phyloP scores from a whole-genome alignment of 2,797 vertebrate species.

The Enteromius mattozi region DNA sequence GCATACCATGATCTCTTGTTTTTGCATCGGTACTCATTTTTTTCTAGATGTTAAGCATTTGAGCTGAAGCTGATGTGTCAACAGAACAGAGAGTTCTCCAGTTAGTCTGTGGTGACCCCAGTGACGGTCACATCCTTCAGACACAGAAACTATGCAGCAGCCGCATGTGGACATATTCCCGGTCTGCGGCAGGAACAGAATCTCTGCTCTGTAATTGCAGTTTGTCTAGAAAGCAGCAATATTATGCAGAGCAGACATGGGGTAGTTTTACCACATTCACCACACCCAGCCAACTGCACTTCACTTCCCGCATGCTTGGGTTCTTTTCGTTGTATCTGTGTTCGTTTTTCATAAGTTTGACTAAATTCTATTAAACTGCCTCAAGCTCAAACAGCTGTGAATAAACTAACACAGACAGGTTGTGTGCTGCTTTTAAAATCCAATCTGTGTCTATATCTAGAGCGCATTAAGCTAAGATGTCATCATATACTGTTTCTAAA shows the following conservation, averaged over 20 bases:
- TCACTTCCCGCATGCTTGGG: constrained; percentile 43
- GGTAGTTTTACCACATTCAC: constrained; percentile 65
- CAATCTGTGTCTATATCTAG: not conserved
- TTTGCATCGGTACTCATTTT: not conserved
- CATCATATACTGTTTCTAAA: constrained; percentile 4
- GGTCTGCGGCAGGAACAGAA: constrained; percentile 46
- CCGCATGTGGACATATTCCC: constrained; percentile 62
- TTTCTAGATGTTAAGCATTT: not conserved
- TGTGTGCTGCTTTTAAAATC: not conserved
- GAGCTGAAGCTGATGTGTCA: constrained; percentile 13
- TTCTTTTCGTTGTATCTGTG: constrained; percentile 5
- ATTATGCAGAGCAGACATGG: constrained; percentile 62
- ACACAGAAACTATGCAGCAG: constrained; percentile 44
- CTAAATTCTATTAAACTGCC: not conserved
- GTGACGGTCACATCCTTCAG: constrained; percentile 61
- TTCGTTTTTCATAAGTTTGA: not conserved
- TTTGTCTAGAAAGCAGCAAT: constrained; percentile 58
- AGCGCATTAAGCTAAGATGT: not conserved
- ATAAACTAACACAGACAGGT: not conserved
- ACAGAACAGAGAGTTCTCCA: constrained; percentile 20
- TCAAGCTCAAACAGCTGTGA: not conserved
- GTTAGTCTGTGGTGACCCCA: constrained; percentile 63
- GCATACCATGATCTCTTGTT: not conserved
- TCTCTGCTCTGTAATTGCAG: constrained; percentile 31
- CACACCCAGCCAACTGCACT: constrained; percentile 58